phyloP scores from a whole-genome alignment of 2,113 vertebrate genomes.

The Pygathrix nemaeus region DNA sequence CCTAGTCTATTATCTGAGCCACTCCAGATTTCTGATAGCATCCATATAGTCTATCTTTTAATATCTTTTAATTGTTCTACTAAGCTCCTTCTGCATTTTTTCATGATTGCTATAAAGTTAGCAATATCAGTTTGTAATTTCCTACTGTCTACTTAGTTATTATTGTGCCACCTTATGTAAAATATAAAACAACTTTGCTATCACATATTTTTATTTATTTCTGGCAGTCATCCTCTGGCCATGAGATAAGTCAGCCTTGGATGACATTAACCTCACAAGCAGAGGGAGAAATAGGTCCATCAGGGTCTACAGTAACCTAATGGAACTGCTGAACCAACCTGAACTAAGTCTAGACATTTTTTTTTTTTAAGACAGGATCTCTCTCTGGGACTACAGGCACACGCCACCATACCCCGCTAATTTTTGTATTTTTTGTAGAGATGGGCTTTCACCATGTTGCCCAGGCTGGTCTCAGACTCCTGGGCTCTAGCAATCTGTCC shows the following conservation, averaged over 20 bases:
- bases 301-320: neutral
- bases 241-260: neutral
- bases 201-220: neutral
- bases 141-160: neutral
- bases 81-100: neutral
- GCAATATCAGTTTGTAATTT: neutral
- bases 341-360: neutral
- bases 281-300: neutral
- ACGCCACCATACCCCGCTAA: accelerated
- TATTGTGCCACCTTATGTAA: neutral
- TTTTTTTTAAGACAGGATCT: no score
- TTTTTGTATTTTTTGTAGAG: no score
- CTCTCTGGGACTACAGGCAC: no score
- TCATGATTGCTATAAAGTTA: neutral
- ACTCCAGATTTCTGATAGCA: no score
- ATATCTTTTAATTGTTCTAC: neutral
- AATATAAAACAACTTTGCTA: neutral
- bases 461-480: no score
- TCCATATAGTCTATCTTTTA: neutral
- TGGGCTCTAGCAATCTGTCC: no score
- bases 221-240: no score
- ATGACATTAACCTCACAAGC: neutral
- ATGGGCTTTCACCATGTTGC: no score
- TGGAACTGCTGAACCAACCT: neutral
- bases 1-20: no score